These are phyloP conservation scores for Equus quagga DNA, from an alignment of 2,113 vertebrate genomes.

Conservation along the genomic window DNA sequence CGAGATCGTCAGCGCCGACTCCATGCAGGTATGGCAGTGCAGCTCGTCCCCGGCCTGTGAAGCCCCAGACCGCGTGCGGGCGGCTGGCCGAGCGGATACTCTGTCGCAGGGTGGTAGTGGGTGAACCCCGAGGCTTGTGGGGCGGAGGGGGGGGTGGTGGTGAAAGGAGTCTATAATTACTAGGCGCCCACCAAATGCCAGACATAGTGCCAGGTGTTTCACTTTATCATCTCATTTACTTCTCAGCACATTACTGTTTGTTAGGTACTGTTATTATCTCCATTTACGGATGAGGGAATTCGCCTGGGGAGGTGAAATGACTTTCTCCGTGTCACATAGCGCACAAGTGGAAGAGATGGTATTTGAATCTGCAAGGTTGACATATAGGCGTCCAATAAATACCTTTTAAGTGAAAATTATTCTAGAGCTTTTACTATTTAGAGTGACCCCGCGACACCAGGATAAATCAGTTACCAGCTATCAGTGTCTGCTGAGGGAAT, in stretches of 20 bases:
- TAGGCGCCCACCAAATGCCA: not conserved
- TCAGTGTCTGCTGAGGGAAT: not conserved
- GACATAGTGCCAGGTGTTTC: not conserved
- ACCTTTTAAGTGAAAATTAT: not conserved
- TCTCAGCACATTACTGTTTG: not conserved
- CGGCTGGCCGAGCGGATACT: not conserved
- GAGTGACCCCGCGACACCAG: not conserved
- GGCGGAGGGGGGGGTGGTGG: not conserved
- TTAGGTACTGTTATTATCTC: not conserved
- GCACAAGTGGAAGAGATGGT: not conserved
- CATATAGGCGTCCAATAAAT: not conserved
- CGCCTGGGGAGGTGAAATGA: not conserved
- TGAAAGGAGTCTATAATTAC: not conserved
- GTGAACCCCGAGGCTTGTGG: not conserved
- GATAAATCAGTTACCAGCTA: not conserved
- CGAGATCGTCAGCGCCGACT: constrained; percentile 96
- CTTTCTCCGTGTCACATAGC: not conserved
- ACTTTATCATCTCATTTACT: not conserved
- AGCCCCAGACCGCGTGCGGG: not conserved
- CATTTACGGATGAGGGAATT: not conserved
- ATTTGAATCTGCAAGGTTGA: not conserved
- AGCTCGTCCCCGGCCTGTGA: not conserved
- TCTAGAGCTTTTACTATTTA: not conserved
- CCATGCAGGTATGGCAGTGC: constrained; percentile 94
- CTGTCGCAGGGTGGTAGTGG: not conserved